These are phyloP conservation scores for Solea senegalensis DNA, from an alignment of 2,113 vertebrate species.

Conservation along the genomic window DNA sequence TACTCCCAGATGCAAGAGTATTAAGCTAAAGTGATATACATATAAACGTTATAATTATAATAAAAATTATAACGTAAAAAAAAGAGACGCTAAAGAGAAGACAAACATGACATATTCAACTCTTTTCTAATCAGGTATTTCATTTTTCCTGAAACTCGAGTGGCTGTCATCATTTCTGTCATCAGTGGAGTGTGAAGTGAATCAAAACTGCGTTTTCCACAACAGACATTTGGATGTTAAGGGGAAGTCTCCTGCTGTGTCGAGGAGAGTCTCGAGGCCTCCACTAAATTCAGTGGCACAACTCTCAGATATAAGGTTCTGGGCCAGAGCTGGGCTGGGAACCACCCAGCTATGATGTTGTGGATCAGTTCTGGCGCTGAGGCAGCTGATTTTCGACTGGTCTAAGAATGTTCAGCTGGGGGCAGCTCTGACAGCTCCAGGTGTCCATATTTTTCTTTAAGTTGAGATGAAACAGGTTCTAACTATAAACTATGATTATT, in stretches of 20 bases:
- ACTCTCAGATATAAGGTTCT: conserved; percentile 50
- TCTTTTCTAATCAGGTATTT: too few relatives aligned
- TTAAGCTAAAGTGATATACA: too few relatives aligned
- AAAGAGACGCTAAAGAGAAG: too few relatives aligned
- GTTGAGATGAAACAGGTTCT: conserved; percentile 35
- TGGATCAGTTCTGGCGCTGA: conserved; percentile 47
- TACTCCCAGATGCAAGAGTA: too few relatives aligned
- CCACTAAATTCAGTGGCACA: conserved; percentile 41
- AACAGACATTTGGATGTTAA: not conserved
- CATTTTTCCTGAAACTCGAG: not conserved
- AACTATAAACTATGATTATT: conserved; percentile 42
- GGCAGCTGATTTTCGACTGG: conserved; percentile 22
- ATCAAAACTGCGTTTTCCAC: not conserved
- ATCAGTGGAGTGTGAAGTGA: conserved; percentile 22
- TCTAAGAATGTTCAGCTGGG: conserved; percentile 1
- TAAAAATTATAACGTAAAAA: too few relatives aligned
- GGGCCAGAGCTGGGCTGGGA: conserved; percentile 50
- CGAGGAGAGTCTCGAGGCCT: conserved; percentile 18
- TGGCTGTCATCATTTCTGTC: not conserved
- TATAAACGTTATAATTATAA: too few relatives aligned
- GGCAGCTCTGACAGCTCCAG: conserved; percentile 30
- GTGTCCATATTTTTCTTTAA: conserved; percentile 23
- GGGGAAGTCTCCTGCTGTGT: not conserved
- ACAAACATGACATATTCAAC: too few relatives aligned
- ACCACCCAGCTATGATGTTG: conserved; percentile 16